Conservation (phyloP, 1,140 invertebrate species). For the Trichoplusia ni region DNA sequence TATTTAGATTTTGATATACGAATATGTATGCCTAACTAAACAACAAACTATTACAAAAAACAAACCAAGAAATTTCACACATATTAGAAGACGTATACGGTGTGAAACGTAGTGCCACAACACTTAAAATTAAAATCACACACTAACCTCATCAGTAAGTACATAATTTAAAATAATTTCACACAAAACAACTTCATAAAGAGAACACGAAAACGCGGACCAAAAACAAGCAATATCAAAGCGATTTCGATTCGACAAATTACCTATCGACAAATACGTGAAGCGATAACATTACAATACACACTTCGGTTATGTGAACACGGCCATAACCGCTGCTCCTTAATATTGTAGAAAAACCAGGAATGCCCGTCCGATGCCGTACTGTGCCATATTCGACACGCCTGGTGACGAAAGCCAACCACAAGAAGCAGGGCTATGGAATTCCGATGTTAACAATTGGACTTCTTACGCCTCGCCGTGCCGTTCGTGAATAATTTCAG, state of each 20-base stretch:
- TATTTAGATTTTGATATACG: too few species aligned
- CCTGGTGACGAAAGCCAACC: slow-evolving; percentile 53
- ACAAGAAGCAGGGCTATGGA: slow-evolving; percentile 53
- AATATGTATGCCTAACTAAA: too few species aligned
- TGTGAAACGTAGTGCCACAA: too few species aligned
- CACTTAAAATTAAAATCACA: too few species aligned
- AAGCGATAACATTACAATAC: slow-evolving; percentile 29
- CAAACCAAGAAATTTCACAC: too few species aligned
- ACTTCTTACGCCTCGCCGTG: slow-evolving; percentile 55
- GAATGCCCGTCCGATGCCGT: slow-evolving; percentile 18
- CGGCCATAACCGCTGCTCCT: background rate
- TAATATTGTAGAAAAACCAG: slow-evolving; percentile 21
- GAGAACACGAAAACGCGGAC: slow-evolving; percentile 4
- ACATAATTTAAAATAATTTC: background rate
- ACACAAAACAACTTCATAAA: slow-evolving; percentile 15
- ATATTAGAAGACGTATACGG: too few species aligned
- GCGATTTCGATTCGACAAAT: slow-evolving; percentile 27
- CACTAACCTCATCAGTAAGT: too few species aligned
- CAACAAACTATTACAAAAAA: too few species aligned
- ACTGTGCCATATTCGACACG: slow-evolving; percentile 55
- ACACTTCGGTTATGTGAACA: slow-evolving; percentile 1
- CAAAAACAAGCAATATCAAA: slow-evolving; percentile 8
- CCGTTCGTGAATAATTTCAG: slow-evolving; percentile 55
- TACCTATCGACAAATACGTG: slow-evolving; percentile 12
- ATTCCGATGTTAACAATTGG: slow-evolving; percentile 60